Evolutionary conservation across 1,140 invertebrate species (phyloP).

Genomic region (Anagrus nilaparvatae): DNA sequence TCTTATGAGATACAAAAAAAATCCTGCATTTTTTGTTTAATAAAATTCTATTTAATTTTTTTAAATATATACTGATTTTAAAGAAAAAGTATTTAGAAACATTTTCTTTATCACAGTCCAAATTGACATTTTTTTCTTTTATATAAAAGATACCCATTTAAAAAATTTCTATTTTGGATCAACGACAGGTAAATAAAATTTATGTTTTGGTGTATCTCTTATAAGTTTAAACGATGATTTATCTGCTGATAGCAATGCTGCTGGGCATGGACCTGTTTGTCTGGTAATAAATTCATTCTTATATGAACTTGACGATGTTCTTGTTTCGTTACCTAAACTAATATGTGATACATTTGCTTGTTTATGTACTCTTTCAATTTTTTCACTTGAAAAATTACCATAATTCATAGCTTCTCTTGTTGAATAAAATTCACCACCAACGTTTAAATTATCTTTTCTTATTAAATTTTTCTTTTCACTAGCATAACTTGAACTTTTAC

Average conservation of each 20-base stretch:
- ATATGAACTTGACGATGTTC: conserved; percentile 49
- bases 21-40: no score
- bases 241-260: conserved; percentile 59
- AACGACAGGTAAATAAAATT: conserved; percentile 61
- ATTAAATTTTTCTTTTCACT: no score
- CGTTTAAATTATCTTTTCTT: conserved; percentile 54
- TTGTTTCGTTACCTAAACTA: conserved; percentile 49
- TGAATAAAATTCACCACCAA: conserved; percentile 61
- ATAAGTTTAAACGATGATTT: conserved; percentile 69
- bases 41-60: no score
- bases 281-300: conserved; percentile 63
- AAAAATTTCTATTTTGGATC: conserved; percentile 5
- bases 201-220: conserved; percentile 69
- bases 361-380: conserved; percentile 43
- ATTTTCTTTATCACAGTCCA: conserved; percentile 14
- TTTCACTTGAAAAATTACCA: conserved; percentile 52
- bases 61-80: no score
- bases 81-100: no score
- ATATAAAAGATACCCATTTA: background rate
- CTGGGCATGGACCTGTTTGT: conserved; percentile 63
- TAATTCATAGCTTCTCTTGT: conserved; percentile 55
- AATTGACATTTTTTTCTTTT: conserved; percentile 5
- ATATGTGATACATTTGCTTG: conserved; percentile 62
- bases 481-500: no score
- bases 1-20: no score